Evolutionary conservation across 2,113 vertebrate species (phyloP).

Genomic region (Pogona vitticeps): DNA sequence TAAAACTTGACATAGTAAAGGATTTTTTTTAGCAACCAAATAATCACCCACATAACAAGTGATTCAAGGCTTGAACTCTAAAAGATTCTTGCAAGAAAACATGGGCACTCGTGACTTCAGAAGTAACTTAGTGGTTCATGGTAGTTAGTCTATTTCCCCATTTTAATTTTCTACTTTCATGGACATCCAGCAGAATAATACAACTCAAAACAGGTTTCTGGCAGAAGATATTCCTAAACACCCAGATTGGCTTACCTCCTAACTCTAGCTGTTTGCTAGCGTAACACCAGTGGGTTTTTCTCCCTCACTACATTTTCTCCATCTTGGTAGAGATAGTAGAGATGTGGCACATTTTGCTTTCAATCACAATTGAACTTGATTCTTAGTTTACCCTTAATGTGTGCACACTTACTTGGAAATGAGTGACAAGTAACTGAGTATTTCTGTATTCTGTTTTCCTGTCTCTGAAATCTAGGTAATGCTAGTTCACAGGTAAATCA

Average conservation of each 20-base stretch:
- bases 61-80: constrained; percentile 21
- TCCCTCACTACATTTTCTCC: constrained; percentile 23
- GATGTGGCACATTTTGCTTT: constrained; percentile 20
- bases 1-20: constrained; percentile 10
- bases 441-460: constrained; percentile 38
- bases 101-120: constrained; percentile 3
- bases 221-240: constrained; percentile 39
- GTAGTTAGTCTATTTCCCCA: background rate
- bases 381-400: background rate
- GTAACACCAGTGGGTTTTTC: constrained; percentile 37
- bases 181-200: constrained; percentile 40
- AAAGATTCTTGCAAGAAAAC: constrained; percentile 43
- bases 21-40: constrained; percentile 48
- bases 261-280: constrained; percentile 38
- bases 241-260: constrained; percentile 27
- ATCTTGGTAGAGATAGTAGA: constrained; percentile 27
- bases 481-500: constrained; percentile 31
- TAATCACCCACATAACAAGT: background rate
- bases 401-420: background rate
- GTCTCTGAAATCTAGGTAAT: constrained; percentile 48
- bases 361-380: background rate
- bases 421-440: background rate
- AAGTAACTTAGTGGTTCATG: constrained; percentile 23
- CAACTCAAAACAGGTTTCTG: constrained; percentile 35
- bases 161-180: constrained; percentile 32